Conservation (phyloP, 2,113 vertebrate species). For the Daphoenositta chrysoptera region DNA sequence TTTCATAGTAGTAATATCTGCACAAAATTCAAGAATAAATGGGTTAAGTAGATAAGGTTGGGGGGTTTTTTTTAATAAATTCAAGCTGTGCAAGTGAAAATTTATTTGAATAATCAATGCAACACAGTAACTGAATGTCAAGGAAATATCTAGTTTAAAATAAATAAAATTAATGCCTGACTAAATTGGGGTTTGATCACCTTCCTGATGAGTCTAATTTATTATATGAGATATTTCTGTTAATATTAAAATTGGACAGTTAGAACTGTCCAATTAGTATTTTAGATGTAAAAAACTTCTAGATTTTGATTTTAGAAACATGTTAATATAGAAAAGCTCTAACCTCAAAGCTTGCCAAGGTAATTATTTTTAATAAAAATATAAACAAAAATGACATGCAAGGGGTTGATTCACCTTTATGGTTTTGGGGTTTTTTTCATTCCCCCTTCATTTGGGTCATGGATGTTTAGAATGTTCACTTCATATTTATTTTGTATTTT, state of each 20-base stretch:
- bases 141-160: conserved; percentile 47
- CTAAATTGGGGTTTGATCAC: conserved; percentile 36
- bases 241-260: background rate
- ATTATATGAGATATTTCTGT: conserved; percentile 5
- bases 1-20: background rate
- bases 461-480: background rate
- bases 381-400: background rate
- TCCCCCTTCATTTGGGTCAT: background rate
- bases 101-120: conserved; percentile 33
- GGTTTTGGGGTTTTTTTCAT: accelerated
- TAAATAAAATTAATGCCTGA: conserved; percentile 43
- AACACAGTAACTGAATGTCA: conserved; percentile 24
- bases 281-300: background rate
- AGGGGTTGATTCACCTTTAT: background rate
- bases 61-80: background rate
- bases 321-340: background rate
- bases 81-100: conserved; percentile 1
- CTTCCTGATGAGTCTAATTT: conserved; percentile 39
- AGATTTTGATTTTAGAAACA: background rate
- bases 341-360: background rate
- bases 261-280: background rate
- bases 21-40: background rate
- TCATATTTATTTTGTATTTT: background rate
- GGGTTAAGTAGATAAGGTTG: background rate
- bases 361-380: background rate